Evolutionary conservation across 1,140 invertebrate species (phyloP).

Genomic region (Drosophila lini): DNA sequence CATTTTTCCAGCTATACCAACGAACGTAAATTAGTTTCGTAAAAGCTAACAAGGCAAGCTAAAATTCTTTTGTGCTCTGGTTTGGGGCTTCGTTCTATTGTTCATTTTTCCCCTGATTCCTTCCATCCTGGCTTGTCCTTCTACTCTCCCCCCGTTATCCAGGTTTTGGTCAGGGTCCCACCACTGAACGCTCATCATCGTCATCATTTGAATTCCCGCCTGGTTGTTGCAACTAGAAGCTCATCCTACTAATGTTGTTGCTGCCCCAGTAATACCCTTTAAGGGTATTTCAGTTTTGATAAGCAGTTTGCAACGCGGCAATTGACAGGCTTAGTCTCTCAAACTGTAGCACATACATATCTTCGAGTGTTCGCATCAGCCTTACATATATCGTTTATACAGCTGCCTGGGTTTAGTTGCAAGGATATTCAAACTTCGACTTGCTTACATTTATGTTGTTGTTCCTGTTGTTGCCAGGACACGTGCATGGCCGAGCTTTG

Average conservation of each 20-base stretch:
- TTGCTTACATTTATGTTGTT: not conserved
- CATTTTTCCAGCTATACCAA: not conserved
- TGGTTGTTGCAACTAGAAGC: constrained; percentile 36
- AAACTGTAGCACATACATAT: too few relatives aligned
- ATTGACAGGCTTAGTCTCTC: not conserved
- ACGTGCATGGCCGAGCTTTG: constrained; percentile 41
- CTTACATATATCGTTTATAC: not conserved
- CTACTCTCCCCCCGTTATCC: not conserved
- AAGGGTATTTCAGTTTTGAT: not conserved
- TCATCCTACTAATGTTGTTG: constrained; percentile 15
- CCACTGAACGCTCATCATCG: constrained; percentile 31
- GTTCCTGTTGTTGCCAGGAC: constrained; percentile 35
- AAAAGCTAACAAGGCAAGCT: constrained; percentile 24
- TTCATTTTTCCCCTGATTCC: constrained; percentile 9
- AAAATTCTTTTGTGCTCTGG: constrained; percentile 35
- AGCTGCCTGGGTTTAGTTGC: not conserved
- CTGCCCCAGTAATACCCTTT: not conserved
- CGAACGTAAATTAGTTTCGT: constrained; percentile 50
- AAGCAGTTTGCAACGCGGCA: not conserved
- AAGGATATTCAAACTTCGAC: not conserved
- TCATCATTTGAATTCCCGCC: constrained; percentile 40
- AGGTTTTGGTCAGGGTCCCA: not conserved
- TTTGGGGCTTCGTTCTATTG: constrained; percentile 17
- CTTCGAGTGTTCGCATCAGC: not conserved
- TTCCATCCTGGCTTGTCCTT: not conserved